Evolutionary conservation across 2,888 invertebrate genomes (phyloP), one percentile per base, ranked within the genome.

Genomic region (Augiades crinisus): DNA sequence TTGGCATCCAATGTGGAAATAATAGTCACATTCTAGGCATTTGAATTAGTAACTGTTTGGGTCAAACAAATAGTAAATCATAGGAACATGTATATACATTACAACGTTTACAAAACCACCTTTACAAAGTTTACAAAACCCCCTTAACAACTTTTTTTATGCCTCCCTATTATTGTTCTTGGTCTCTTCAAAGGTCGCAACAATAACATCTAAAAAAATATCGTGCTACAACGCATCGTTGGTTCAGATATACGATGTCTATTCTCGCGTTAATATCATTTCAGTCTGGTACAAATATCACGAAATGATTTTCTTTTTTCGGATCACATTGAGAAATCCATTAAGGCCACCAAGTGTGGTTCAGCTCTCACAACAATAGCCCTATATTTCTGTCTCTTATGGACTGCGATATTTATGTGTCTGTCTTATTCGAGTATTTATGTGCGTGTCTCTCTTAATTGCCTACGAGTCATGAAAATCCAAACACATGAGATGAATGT

Each of bases 381-480:
- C 22, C 16, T 30, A 6, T 49, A 33, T 47, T 21, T 40, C 22
- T 33, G 12, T 40, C 40, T 49, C 33, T 27, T 10, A 37, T 17
- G 19, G 33, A 40, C 33, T n/a, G 17, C 3, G 17, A 30, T 27
- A 30, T 43, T 31, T 30, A 31, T 43, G 40, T 22, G 40, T 16
- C 40, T 40, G 34, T 31, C 31, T 38, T 22, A 10, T 6, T 4
- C 12, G n/a, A 10, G 31, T 49, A 37, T 47, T 37, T 40, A 33
- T 49, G 38, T 41, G 24, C 33, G 47, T 41, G 31, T 40, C 16
- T 33, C 24, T 33, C 33, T 40, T 49, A 49, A 49, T 49, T 49
- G 33, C 40, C 40, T 19, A 14, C 27, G n/a, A 38, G 30, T 22
- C 38, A 38, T 22, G 38, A 19, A 38, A 22, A 38, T 13, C 22